Evolutionary conservation across 2,113 vertebrate genomes (phyloP), one percentile per base, ranked within the genome.

Genomic region (Cephalophus harveyi): DNA sequence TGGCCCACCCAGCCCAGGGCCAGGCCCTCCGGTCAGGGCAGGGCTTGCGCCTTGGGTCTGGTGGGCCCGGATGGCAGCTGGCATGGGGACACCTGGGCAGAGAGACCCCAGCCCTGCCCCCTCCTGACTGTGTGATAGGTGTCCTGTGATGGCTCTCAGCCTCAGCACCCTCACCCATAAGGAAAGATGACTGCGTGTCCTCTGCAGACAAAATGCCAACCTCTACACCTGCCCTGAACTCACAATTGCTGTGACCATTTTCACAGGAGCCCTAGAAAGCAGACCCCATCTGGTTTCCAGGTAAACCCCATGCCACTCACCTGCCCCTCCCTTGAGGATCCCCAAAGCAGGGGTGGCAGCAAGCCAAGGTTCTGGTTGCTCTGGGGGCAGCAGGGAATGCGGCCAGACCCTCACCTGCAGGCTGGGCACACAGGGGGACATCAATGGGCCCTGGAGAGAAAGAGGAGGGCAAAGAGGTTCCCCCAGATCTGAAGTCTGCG

Each of bases 121-220:
- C 74, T 54, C 33, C n/a, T 21, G 36, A 23, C 59, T 48, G 0
- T 16, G 0, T 6, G 54, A 57, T 1, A 9, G 19, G 15, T 16
- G 27, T 33, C 46, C 10, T 36, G 36, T 40, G 4, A 33, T 4
- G 15, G 23, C 40, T 50, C 19, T 83, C 28, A 9, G 55, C 17
- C 28, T n/a, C 71, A 33, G 55, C 13, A 16, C 0, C 43, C 30
- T 46, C 48, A 50, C 21, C 6, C 11, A 2, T 1, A 12, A 71
- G 71, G 40, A n/a, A 28, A 7, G 55, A 13, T 27, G 19, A 33
- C 36, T 7, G 1, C 7, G 1, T 59, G 14, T 40, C 67, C 21
- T 46, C 30, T 87, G 48, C 6, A 9, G 33, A 74, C 5, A 10
- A 36, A 36, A 43, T 30, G n/a, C 36, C 12, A 10, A 9, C 27